These are phyloP conservation scores for Trichogramma pretiosum DNA, from an alignment of 1,140 invertebrate species.

Conservation along the genomic window DNA sequence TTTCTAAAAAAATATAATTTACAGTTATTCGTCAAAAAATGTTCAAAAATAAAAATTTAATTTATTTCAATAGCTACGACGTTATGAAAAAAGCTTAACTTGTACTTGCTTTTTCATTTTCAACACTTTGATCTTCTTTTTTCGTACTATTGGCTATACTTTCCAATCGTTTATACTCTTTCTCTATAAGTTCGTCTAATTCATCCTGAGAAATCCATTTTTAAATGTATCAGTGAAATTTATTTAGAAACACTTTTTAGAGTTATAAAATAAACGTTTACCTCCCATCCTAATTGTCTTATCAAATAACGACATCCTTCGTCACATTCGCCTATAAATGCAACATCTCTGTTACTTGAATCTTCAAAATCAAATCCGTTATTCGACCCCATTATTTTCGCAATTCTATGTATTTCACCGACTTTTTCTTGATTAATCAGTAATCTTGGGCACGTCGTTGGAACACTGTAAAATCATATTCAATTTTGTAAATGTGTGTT, in stretches of 20 bases:
- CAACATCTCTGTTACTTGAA: slow-evolving; percentile 64
- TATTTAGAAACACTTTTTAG: slow-evolving; percentile 6
- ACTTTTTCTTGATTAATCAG: slow-evolving; percentile 78
- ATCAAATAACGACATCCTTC: slow-evolving; percentile 70
- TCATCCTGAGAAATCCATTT: slow-evolving; percentile 49
- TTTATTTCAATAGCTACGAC: too few relatives aligned
- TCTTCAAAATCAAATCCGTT: slow-evolving; percentile 63
- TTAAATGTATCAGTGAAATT: slow-evolving; percentile 1
- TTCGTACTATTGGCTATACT: slow-evolving; percentile 7
- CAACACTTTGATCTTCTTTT: not conserved
- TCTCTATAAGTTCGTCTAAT: slow-evolving; percentile 48
- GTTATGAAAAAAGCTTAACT: too few relatives aligned
- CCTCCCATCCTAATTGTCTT: slow-evolving; percentile 74
- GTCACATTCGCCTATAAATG: slow-evolving; percentile 80
- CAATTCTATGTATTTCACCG: slow-evolving; percentile 49
- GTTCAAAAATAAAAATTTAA: too few relatives aligned
- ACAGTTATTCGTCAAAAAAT: too few relatives aligned
- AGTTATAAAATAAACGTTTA: slow-evolving; percentile 36
- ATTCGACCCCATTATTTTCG: slow-evolving; percentile 48
- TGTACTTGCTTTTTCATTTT: not conserved
- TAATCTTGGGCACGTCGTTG: slow-evolving; percentile 62
- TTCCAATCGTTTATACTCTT: slow-evolving; percentile 49
- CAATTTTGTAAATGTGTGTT: slow-evolving; percentile 2
- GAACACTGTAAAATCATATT: slow-evolving; percentile 50
- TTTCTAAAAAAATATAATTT: too few relatives aligned